Evolutionary conservation across 2,797 vertebrate species (phyloP).

Genomic region (Takifugu rubripes): DNA sequence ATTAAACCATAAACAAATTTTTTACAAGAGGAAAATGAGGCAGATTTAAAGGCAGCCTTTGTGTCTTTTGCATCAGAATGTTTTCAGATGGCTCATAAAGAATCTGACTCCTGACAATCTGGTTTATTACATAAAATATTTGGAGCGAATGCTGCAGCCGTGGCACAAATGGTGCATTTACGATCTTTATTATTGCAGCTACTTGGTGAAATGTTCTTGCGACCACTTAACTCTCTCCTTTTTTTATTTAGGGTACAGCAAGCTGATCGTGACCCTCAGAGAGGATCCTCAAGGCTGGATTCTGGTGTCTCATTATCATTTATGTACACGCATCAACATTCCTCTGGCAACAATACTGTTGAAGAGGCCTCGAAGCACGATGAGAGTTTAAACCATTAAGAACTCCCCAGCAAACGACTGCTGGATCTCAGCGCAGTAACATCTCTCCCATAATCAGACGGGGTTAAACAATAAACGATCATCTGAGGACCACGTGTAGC

Average conservation of each 20-base stretch:
- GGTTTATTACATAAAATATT: no score
- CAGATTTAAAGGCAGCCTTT: slow-evolving; percentile 37
- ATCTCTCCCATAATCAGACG: background rate
- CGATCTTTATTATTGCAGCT: slow-evolving; percentile 7
- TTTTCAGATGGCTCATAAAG: slow-evolving; percentile 20
- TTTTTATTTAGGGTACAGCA: slow-evolving; percentile 11
- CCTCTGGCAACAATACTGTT: slow-evolving; percentile 5
- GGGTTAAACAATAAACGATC: no score
- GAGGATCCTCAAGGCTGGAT: slow-evolving; percentile 26
- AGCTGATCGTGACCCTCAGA: background rate
- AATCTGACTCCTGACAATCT: background rate
- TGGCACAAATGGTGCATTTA: background rate
- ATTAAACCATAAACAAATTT: slow-evolving; percentile 30
- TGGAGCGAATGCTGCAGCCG: no score
- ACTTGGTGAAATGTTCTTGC: no score
- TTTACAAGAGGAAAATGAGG: slow-evolving; percentile 36
- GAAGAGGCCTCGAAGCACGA: background rate
- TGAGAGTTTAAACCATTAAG: background rate
- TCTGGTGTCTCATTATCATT: slow-evolving; percentile 44
- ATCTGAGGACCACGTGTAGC: no score
- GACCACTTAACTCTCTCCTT: no score
- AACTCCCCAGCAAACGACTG: background rate
- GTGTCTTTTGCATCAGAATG: slow-evolving; percentile 19
- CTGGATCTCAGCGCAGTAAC: background rate
- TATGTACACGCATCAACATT: slow-evolving; percentile 35